phyloP scores from a whole-genome alignment of 2,797 vertebrate genomes.

The Synanceia verrucosa region DNA sequence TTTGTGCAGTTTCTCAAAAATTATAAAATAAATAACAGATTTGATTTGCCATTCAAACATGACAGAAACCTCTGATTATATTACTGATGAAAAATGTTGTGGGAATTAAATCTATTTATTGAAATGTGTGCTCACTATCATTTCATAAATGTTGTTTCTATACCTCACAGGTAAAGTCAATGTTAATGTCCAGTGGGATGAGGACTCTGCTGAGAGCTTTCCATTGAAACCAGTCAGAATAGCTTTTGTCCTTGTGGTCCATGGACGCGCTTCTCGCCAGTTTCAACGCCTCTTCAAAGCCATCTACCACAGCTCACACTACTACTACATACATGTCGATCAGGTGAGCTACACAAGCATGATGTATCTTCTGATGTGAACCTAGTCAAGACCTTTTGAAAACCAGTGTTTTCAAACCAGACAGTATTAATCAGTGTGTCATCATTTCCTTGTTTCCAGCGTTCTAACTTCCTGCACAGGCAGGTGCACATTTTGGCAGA shows the following conservation, averaged over 20 bases:
- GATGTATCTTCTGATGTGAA: not conserved
- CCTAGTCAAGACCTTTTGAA: not conserved
- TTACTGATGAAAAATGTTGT: not conserved
- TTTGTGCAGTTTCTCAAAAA: not conserved
- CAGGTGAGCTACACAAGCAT: constrained; percentile 82
- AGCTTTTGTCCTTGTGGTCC: constrained; percentile 94
- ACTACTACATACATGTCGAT: constrained; percentile 98
- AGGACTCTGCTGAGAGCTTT: constrained; percentile 90
- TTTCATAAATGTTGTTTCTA: constrained; percentile 4
- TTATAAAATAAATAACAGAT: constrained; percentile 21
- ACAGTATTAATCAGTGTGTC: not conserved
- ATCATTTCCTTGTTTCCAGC: constrained; percentile 75
- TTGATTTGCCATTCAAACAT: constrained; percentile 42
- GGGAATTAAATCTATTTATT: constrained; percentile 1
- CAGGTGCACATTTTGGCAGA: constrained; percentile 88
- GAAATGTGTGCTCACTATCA: not conserved
- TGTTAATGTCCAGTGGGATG: constrained; percentile 94
- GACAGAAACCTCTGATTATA: constrained; percentile 9
- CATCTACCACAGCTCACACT: constrained; percentile 97
- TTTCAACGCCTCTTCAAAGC: constrained; percentile 98
- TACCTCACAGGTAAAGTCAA: constrained; percentile 90
- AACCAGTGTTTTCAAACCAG: too few species aligned
- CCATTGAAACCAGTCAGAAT: constrained; percentile 91
- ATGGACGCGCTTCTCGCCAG: constrained; percentile 94
- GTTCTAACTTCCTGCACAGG: constrained; percentile 94